phyloP scores from a whole-genome alignment of 2,888 invertebrate genomes.

The Caenorhabditis panamensis region DNA sequence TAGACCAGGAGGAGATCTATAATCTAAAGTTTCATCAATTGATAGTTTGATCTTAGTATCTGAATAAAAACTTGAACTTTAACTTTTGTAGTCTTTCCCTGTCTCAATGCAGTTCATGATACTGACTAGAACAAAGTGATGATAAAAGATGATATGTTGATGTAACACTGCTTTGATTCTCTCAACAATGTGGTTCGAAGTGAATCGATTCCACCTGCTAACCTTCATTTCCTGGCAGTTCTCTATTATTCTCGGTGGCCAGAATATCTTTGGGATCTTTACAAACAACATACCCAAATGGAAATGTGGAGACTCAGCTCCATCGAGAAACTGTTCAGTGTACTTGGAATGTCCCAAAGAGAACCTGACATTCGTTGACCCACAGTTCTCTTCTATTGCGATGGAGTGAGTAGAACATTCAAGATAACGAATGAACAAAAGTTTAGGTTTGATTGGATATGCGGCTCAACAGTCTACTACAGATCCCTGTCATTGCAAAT shows the following conservation, averaged over 20 bases:
- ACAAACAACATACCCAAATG: slow-evolving; percentile 71
- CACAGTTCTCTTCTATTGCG: background rate
- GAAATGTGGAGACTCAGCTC: slow-evolving; percentile 52
- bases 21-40: background rate
- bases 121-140: background rate
- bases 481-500: background rate
- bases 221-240: slow-evolving; percentile 57
- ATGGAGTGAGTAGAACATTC: background rate
- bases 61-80: background rate
- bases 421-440: background rate
- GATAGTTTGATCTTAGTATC: background rate
- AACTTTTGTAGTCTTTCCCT: background rate
- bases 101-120: background rate
- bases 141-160: background rate
- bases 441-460: background rate
- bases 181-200: slow-evolving; percentile 6
- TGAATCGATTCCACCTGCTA: slow-evolving; percentile 5
- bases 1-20: background rate
- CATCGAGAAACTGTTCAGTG: slow-evolving; percentile 13
- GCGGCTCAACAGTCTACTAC: background rate
- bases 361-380: background rate
- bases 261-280: slow-evolving; percentile 73
- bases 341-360: background rate
- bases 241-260: slow-evolving; percentile 71
- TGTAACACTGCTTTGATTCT: background rate